Conservation (phyloP, 2,113 vertebrate species). For the Onychostruthus taczanowskii region DNA sequence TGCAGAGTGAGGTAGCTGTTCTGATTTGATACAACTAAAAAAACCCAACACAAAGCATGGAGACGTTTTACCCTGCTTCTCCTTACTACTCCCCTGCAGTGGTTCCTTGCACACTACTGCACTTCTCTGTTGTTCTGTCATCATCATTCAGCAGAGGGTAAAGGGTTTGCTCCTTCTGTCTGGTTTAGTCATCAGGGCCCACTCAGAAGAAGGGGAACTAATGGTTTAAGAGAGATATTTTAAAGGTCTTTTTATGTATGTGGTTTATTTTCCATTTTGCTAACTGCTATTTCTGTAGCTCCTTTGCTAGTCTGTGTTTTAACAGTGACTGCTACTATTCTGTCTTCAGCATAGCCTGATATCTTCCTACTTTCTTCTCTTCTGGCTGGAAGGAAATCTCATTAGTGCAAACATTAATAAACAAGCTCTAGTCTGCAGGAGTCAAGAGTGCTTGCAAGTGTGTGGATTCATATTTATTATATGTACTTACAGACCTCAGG, state of each 20-base stretch:
- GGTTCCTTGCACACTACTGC: background rate
- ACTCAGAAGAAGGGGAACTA: background rate
- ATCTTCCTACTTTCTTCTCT: background rate
- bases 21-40: background rate
- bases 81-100: background rate
- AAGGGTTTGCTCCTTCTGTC: background rate
- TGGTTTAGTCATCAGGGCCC: background rate
- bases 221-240: background rate
- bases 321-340: background rate
- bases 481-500: background rate
- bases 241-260: background rate
- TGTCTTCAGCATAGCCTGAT: background rate
- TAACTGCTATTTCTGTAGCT: background rate
- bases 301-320: background rate
- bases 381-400: background rate
- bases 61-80: background rate
- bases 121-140: background rate
- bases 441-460: background rate
- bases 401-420: background rate
- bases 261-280: background rate
- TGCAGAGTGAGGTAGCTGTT: background rate
- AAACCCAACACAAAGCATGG: background rate
- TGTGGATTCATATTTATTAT: slow-evolving; percentile 14
- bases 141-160: background rate
- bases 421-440: background rate